Evolutionary conservation across 2,113 vertebrate genomes (phyloP), one percentile per base, ranked within the genome.

Genomic region (Silurus glanis): DNA sequence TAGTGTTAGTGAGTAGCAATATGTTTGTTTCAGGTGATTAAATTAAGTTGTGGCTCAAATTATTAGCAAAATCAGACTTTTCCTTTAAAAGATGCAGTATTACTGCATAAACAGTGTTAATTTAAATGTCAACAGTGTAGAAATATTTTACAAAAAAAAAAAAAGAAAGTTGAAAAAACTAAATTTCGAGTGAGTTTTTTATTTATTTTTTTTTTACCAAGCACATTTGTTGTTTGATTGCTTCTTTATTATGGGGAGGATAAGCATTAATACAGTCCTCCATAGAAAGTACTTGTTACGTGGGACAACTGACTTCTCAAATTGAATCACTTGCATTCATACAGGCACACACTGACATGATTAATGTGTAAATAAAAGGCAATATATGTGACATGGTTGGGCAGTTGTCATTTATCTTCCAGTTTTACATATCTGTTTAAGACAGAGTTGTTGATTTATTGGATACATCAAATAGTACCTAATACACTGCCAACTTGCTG

Each of bases 141-240:
- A 90, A 89, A 90, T 88, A 85, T 85, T 83, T 86, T 88, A 87
- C 80, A 84, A 84, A 89, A 84, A 88, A 89, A 69, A 90, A 89
- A 90, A 86, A 87, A 37, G 28, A 88, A 64, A 56, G 17, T 80
- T 83, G n/a, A 87, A 87, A 87, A 88, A 91, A 88, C 62, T 69
- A 69, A 74, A 75, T 83, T 88, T 84, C 47, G 76, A 53, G 61
- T 84, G 80, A 88, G 83, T 71, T 64, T 86, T 13, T n/a, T n/a
- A n/a, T n/a, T n/a, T n/a, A n/a, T n/a, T n/a, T 37, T 37, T 37
- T 37, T 37, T 88, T 58, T 87, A 85, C 76, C 79, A 81, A 90
- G 85, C 86, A 86, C 53, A 83, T 87, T 81, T 80, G 55, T 79
- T 80, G 53, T 82, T 37, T 83, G 78, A 84, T 82, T 76, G 82